Conservation (phyloP, 2,888 invertebrate genomes). For the Rotaria macrura region DNA sequence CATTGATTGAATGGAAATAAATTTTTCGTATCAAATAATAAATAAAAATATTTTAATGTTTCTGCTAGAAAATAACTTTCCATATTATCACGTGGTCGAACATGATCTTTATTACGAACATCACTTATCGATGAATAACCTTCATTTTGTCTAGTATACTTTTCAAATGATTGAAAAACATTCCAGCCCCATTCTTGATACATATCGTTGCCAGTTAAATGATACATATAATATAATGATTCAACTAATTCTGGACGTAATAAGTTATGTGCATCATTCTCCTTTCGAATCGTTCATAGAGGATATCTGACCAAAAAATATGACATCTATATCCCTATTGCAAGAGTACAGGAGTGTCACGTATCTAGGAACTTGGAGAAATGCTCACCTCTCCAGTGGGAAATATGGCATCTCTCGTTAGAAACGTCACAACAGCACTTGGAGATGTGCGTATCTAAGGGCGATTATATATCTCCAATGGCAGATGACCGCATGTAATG, state of each 20-base stretch:
- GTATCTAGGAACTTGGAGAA: too few species aligned
- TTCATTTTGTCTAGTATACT: slow-evolving; percentile 69
- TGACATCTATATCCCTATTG: too few species aligned
- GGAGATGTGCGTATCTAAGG: too few species aligned
- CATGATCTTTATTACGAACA: slow-evolving; percentile 62
- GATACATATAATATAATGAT: slow-evolving; percentile 91
- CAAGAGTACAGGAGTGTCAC: too few species aligned
- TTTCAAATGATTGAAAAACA: slow-evolving; percentile 80
- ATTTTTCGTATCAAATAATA: slow-evolving; percentile 73
- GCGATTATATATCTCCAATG: too few species aligned
- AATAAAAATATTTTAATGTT: slow-evolving; percentile 93
- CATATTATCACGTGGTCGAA: slow-evolving; percentile 82
- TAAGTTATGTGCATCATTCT: slow-evolving; percentile 60
- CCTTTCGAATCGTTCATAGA: too few species aligned
- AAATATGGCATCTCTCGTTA: too few species aligned
- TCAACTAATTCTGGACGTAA: slow-evolving; percentile 89
- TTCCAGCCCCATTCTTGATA: slow-evolving; percentile 99
- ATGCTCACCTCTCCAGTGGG: too few species aligned
- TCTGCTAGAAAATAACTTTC: slow-evolving; percentile 98
- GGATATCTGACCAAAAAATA: too few species aligned
- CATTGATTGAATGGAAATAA: slow-evolving; percentile 66
- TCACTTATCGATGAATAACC: slow-evolving; percentile 89
- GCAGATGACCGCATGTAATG: too few species aligned
- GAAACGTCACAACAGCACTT: too few species aligned
- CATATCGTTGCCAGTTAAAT: slow-evolving; percentile 83